Evolutionary conservation across 2,113 vertebrate species (phyloP), one percentile per base, ranked within the genome.

Genomic region (Epinephelus moara): DNA sequence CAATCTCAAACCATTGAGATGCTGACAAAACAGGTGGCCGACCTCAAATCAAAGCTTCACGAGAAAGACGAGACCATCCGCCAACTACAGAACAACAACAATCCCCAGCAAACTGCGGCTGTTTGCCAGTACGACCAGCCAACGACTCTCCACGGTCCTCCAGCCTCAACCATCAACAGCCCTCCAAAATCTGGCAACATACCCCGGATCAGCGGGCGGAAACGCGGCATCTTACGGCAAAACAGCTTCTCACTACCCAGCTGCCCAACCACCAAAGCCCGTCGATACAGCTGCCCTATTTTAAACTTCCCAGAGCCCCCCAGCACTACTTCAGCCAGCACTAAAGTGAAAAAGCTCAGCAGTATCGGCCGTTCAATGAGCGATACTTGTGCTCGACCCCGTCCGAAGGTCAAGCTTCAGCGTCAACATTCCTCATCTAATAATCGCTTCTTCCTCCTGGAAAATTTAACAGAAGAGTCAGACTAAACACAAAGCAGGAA

Each of bases 351-450:
- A 27, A 81, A 6, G 15, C 15, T 3, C 19, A 8, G 18, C 1
- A 0, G 0, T 4, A 1, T 33, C 0, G 0, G 7, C 4, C 60
- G 4, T 1, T 52, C 70, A 0, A 1, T 1, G 4, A 82, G 59
- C 13, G 40, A 3, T 0, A 2, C n/a, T 10, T 0, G 0, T 1
- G 8, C 3, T 4, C 4, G 0, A 11, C 15, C 2, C 0, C 2
- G 3, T 4, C 40, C 2, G 4, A 40, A 11, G 12, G 0, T 6
- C 55, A 61, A 1, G 4, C 1, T 0, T 10, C 17, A 9, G n/a
- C 49, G 40, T 0, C 19, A 64, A 15, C 18, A 23, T 6, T 80
- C 82, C 21, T 11, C 14, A 0, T 13, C 11, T 0, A 14, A 2
- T 13, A 55, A 33, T 12, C 15, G 3, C 12, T 63, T 49, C 63